phyloP scores from a whole-genome alignment of 1,140 invertebrate genomes.

The Atta cephalotes region DNA sequence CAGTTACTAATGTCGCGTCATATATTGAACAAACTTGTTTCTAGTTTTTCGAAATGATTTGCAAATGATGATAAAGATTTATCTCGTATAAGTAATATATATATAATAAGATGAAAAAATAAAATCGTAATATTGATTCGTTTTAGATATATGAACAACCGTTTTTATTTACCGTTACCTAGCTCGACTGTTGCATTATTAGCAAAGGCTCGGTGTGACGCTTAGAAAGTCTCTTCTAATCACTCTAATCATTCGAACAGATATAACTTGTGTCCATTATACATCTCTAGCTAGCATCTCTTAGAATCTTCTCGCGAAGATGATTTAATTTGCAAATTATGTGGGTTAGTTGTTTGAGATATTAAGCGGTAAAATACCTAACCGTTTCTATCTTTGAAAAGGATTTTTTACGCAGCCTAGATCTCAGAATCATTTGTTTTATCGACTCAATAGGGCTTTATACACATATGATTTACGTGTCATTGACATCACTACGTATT shows the following conservation, averaged over 20 bases:
- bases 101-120: not conserved
- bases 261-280: constrained; percentile 18
- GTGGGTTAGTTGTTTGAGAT: constrained; percentile 22
- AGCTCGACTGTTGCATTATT: constrained; percentile 9
- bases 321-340: constrained; percentile 11
- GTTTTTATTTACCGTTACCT: not conserved
- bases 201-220: not conserved
- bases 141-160: not conserved
- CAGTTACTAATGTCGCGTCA: not conserved
- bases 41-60: not conserved
- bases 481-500: too few species aligned
- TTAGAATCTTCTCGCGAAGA: constrained; percentile 33
- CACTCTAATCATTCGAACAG: constrained; percentile 21
- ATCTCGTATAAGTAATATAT: not conserved
- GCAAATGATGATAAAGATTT: not conserved
- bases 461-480: too few species aligned
- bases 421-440: too few species aligned
- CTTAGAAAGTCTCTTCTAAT: constrained; percentile 52
- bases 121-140: not conserved
- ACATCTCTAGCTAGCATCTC: not conserved
- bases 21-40: not conserved
- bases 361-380: not conserved
- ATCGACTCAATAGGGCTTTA: too few species aligned
- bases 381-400: not conserved
- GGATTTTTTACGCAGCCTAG: not conserved